Conservation (phyloP, 2,113 vertebrate species). For the Prionailurus viverrinus region DNA sequence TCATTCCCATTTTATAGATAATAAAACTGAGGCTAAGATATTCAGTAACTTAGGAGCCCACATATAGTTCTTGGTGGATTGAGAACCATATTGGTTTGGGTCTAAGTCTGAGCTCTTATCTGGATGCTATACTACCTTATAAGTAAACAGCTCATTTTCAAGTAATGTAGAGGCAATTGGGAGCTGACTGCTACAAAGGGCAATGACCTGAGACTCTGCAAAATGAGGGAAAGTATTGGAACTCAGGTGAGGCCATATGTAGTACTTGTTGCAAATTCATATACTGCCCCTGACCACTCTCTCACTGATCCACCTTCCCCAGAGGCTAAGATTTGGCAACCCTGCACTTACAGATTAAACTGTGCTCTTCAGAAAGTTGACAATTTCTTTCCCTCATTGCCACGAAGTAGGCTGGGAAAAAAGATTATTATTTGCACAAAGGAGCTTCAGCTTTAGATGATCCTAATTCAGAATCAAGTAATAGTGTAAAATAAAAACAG, state of each 20-base stretch:
- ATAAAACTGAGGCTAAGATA: background rate
- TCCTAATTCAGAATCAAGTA: background rate
- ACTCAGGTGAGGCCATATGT: background rate
- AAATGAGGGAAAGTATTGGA: background rate
- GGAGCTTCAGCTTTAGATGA: background rate
- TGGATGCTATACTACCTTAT: background rate
- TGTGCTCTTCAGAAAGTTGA: background rate
- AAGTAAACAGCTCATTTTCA: background rate
- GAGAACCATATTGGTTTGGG: background rate
- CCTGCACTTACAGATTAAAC: background rate
- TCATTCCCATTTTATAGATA: background rate
- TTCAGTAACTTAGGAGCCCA: background rate
- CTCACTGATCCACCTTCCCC: background rate
- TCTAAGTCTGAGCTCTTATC: background rate
- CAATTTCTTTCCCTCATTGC: background rate
- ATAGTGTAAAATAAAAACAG: background rate
- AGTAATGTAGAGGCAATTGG: background rate
- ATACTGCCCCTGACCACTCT: background rate
- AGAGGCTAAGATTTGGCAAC: background rate
- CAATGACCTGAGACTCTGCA: background rate
- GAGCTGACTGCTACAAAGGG: background rate
- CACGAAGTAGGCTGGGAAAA: background rate
- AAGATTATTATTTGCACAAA: background rate
- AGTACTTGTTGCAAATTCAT: background rate
- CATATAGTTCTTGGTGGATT: background rate